Conservation (phyloP, 2,797 vertebrate genomes). For the Sebastes oblongus region DNA sequence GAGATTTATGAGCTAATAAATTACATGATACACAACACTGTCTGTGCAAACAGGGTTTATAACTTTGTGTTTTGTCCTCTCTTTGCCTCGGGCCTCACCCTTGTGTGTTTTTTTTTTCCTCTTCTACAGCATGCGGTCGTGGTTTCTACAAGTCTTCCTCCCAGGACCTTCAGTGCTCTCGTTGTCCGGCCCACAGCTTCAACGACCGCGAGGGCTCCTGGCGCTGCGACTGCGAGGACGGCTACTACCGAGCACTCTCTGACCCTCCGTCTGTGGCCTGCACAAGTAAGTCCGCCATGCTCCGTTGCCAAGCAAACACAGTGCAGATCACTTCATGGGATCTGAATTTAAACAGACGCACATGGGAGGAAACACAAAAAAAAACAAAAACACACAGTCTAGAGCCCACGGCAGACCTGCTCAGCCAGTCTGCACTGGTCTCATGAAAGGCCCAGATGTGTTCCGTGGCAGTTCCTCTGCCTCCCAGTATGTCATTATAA, state of each 20-base stretch:
- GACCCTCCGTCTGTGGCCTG: slow-evolving; percentile 94
- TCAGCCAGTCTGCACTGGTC: slow-evolving; percentile 27
- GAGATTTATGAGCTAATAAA: background rate
- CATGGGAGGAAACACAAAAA: background rate
- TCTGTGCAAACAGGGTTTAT: background rate
- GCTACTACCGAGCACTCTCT: slow-evolving; percentile 93
- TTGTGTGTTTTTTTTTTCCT: background rate
- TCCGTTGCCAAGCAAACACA: slow-evolving; percentile 36
- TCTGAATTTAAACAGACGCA: slow-evolving; percentile 47
- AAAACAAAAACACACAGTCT: background rate
- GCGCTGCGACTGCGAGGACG: slow-evolving; percentile 96
- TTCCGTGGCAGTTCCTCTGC: slow-evolving; percentile 48
- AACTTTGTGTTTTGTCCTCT: background rate
- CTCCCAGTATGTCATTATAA: slow-evolving; percentile 63
- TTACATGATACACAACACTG: background rate
- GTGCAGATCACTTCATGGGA: background rate
- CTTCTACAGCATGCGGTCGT: slow-evolving; percentile 89
- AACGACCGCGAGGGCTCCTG: slow-evolving; percentile 96
- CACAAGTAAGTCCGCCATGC: slow-evolving; percentile 89
- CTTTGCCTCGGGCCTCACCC: background rate
- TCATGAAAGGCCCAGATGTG: slow-evolving; percentile 65
- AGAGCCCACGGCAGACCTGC: slow-evolving; percentile 26
- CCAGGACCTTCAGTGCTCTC: slow-evolving; percentile 97
- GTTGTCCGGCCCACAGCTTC: slow-evolving; percentile 95
- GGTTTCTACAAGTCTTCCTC: slow-evolving; percentile 99